Evolutionary conservation across 2,797 vertebrate genomes (phyloP).

Genomic region (Lutjanus campechanus): DNA sequence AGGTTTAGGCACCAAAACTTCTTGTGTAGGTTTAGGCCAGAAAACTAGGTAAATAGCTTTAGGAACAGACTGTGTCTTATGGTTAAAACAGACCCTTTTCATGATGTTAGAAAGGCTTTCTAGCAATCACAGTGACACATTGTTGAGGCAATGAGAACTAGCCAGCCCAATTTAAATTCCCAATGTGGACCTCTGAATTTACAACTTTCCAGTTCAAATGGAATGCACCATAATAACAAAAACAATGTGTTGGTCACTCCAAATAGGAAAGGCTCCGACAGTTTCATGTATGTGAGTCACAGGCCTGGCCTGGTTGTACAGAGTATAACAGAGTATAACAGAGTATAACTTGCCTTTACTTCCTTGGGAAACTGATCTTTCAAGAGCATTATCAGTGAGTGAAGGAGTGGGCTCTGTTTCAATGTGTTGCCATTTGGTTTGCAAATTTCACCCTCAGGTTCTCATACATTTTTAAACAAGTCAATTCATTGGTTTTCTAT

Average conservation of each 20-base stretch:
- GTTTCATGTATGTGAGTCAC: not conserved
- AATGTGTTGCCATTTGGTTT: conserved; percentile 57
- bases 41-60: no score
- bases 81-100: no score
- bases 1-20: no score
- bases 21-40: no score
- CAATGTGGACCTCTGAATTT: no score
- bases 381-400: conserved; percentile 29
- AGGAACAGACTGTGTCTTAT: no score
- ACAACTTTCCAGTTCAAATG: no score
- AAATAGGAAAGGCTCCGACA: not conserved
- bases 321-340: not conserved
- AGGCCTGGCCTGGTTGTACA: no score
- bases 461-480: conserved; percentile 68
- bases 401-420: conserved; percentile 34
- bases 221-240: not conserved
- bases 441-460: conserved; percentile 60
- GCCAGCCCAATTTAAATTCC: no score
- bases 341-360: conserved; percentile 6
- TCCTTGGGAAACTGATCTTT: conserved; percentile 46
- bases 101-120: no score
- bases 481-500: conserved; percentile 55
- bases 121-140: no score
- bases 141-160: no score
- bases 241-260: not conserved